These are phyloP conservation scores for Empidonax traillii DNA, from an alignment of 2,113 vertebrate genomes.

Conservation along the genomic window DNA sequence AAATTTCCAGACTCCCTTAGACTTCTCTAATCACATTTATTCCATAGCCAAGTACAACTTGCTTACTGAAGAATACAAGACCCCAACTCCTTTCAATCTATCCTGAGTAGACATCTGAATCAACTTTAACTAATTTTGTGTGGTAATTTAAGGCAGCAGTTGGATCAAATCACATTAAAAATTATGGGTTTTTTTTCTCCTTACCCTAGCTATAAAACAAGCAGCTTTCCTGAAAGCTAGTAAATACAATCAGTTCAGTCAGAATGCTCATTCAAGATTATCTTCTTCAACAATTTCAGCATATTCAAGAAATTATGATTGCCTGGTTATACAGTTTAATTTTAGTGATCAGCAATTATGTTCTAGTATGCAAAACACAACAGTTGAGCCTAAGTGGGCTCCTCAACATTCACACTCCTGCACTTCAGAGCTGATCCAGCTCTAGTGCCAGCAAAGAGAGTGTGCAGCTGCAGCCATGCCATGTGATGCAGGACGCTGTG, in stretches of 20 bases:
- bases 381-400: neutral
- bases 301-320: neutral
- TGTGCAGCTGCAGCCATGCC: neutral
- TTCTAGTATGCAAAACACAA: neutral
- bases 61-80: neutral
- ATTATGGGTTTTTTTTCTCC: rapidly evolving
- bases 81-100: neutral
- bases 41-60: neutral
- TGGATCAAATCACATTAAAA: neutral
- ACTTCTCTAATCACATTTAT: neutral
- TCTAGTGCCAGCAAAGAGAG: neutral
- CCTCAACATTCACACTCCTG: neutral
- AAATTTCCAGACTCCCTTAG: neutral
- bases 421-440: neutral
- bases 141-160: neutral
- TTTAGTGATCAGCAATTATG: neutral
- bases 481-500: neutral
- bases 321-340: neutral
- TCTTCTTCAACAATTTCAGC: neutral
- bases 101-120: neutral
- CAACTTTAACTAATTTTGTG: neutral
- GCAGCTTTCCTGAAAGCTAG: neutral
- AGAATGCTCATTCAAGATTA: neutral
- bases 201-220: neutral
- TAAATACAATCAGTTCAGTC: neutral